Evolutionary conservation across 2,113 vertebrate genomes (phyloP), one percentile per base, ranked within the genome.

Genomic region (Heterotilapia buettikoferi): DNA sequence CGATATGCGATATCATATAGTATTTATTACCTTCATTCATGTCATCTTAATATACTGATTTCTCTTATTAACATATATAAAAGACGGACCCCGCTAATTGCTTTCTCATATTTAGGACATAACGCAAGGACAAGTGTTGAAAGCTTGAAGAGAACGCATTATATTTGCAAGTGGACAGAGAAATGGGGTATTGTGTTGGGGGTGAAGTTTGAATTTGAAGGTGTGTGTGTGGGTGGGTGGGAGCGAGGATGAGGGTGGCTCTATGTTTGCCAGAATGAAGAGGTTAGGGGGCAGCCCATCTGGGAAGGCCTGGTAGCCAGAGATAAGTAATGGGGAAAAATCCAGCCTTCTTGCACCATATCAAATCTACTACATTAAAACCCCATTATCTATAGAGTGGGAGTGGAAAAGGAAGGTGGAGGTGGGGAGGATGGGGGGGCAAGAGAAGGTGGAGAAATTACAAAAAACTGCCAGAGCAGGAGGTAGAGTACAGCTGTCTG

Each of bases 361-460:
- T 95, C 90, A 93, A 92, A 95, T 94, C 92, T 94, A 90, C 91
- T 93, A 90, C 92, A 94, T 96, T 95, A 94, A 95, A 94, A 92
- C 92, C 90, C 95, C 89, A 93, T 96, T 94, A 96, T 94, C 89
- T 92, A 83, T 84, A 88, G 84, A 92, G 90, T 76, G 56, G 59
- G 82, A 86, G 43, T 9, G 81, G 61, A 68, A 81, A 29, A 47
- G 78, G 71, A 38, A 43, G 83, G 85, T 68, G 59, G 24, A 24
- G 61, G 4, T 61, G 29, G 29, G 29, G 59, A 61, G 82, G 80
- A 82, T 45, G 36, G 80, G 61, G 33, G 53, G n/a, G 2, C 2
- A 2, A 79, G 83, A 31, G 83, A 82, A 88, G 90, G 84, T 76
- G 82, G 73, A 84, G 84, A 91, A 84, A 90, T 86, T 45, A 92